Conservation (phyloP, 2,113 vertebrate genomes). For the Melanerpes aurifrons region DNA sequence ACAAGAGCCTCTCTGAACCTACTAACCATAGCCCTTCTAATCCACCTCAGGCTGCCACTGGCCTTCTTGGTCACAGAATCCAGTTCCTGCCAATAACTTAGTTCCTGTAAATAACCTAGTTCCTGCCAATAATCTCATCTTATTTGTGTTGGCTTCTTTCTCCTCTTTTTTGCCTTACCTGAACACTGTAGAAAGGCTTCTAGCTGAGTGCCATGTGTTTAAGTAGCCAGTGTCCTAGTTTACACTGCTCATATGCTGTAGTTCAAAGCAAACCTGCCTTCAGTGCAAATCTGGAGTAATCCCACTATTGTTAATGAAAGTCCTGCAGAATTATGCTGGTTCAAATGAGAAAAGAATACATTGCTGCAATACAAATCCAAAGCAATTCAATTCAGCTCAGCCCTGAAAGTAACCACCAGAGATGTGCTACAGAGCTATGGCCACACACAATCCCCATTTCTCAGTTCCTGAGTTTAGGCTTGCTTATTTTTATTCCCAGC, state of each 20-base stretch:
- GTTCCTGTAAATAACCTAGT: background rate
- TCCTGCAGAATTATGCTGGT: background rate
- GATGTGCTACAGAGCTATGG: background rate
- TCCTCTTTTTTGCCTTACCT: background rate
- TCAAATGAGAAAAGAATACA: background rate
- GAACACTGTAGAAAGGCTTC: background rate
- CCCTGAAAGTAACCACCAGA: background rate
- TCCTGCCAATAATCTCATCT: background rate
- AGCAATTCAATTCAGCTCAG: background rate
- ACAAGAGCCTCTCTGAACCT: too few species aligned
- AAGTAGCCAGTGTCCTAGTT: constrained; percentile 11
- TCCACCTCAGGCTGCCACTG: too few species aligned
- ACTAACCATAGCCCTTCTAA: too few species aligned
- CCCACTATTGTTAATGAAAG: background rate
- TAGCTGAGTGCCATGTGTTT: background rate
- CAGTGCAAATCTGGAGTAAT: background rate
- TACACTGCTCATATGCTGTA: background rate
- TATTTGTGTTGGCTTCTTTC: background rate
- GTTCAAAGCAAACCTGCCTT: constrained; percentile 14
- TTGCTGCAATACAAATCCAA: background rate
- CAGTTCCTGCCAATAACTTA: background rate
- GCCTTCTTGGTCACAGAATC: too few species aligned
- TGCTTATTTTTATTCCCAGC: background rate
- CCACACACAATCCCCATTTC: background rate
- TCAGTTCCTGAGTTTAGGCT: background rate